Base-by-base conservation (phyloP, 2,888 invertebrate species). In the Gari tellinella region DNA sequence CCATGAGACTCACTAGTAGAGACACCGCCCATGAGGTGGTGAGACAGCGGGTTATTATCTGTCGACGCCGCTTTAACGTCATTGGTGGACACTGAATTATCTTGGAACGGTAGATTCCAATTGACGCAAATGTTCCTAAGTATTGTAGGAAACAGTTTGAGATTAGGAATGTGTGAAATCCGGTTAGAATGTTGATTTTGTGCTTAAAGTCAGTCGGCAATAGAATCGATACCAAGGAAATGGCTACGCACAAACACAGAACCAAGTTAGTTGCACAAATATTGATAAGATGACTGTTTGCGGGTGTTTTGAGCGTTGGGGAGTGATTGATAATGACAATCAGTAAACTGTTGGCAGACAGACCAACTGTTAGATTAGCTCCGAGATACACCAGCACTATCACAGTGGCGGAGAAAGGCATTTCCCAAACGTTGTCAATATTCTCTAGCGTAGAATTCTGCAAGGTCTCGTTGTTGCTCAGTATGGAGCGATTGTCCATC, bases 251-350 rank as follows among this genome's bases (percentile, higher is more conserved):
- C 7, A 85, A 10, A 31, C 83, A 82, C 45, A 90, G 65, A 7
- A 86, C 52, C 14, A 89, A 48, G 69, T 90, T 90, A 55, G 86
- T 90, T 43, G 83, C 75, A 64, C 90, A 88, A 21, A 90, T 90
- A 73, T 89, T 90, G 56, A 90, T 81, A 14, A 90, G 82, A 62
- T 90, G 89, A 14, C 80, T 83, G 72, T 90, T 90, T 23, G 90
- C 89, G 2, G 90, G 90, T 7, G 90, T 89, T 57, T 80, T 83
- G 45, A 90, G 75, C 41, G 83, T 87, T n/a, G 90, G 88, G 0
- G 90, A 90, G 53, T 81, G 70, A 56, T 84, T 81, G 10, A 89
- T 88, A 14, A 88, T 88, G 19, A 84, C 23, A 8, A 90, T 86
- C 25, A 90, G 82, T 8, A 88, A 60, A 62, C 74, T 62, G 63